These are phyloP conservation scores for Zapornia atra DNA, from an alignment of 2,113 vertebrate genomes.

Conservation along the genomic window DNA sequence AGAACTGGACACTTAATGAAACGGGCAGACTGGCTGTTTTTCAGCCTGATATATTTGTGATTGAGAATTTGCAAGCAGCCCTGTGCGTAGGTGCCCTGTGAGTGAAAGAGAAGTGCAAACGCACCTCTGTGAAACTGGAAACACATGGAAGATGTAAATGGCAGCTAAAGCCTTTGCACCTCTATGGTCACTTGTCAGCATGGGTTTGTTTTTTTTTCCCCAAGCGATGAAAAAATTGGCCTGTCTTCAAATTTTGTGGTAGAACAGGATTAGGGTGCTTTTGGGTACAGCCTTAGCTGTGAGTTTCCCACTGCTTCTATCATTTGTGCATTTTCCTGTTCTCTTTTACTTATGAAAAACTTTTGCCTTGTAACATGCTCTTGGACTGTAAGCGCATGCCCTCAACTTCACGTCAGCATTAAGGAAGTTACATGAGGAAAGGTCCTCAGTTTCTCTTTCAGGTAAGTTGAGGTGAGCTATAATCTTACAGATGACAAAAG, in stretches of 20 bases:
- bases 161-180: not conserved
- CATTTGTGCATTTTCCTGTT: not conserved
- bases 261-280: not conserved
- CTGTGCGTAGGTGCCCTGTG: rapidly evolving
- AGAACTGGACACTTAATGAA: not conserved
- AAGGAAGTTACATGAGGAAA: not conserved
- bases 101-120: not conserved
- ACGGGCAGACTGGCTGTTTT: not conserved
- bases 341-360: not conserved
- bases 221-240: not conserved
- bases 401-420: not conserved
- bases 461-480: not conserved
- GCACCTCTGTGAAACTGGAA: not conserved
- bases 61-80: not conserved
- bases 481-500: not conserved
- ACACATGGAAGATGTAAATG: not conserved
- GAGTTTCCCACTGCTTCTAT: not conserved
- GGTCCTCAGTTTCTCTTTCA: not conserved
- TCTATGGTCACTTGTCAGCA: not conserved
- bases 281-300: not conserved
- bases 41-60: not conserved
- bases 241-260: not conserved
- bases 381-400: not conserved
- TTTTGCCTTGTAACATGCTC: not conserved
- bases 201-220: not conserved